Evolutionary conservation across 2,113 vertebrate genomes (phyloP), one percentile per base, ranked within the genome.

Genomic region (Marmota flaviventris): DNA sequence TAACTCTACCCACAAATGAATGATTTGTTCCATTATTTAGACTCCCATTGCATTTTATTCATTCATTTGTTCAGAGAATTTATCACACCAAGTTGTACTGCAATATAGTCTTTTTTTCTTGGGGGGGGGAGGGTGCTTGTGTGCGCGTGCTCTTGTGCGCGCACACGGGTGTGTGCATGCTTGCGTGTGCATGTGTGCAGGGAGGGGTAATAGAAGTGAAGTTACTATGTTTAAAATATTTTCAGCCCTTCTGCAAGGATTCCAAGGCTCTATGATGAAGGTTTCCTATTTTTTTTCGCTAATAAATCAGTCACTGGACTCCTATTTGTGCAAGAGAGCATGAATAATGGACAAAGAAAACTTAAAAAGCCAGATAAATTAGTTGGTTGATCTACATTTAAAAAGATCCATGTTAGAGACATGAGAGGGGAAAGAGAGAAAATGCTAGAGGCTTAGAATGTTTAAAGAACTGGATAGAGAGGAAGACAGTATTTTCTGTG

Each of bases 341-440:
- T 79, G 25, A 89, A n/a, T 83, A 89, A 86, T 48, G 48, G 48
- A 56, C 70, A 37, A 34, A 69, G 25, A 67, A 83, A 93, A 65
- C 20, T 72, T 77, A 29, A 45, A 48, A 85, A 67, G 69, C 17
- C 37, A 82, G 24, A 4, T 85, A 81, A 42, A 25, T 88, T 79
- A 79, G 37, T 76, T 85, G 79, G 61, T 73, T 90, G 75, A 78
- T 63, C 42, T 92, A 65, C 37, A 51, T 77, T 94, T 93, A 82
- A 29, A 82, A 95, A 56, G 42, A 86, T 58, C 79, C 88, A 39
- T 61, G 18, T 18, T 53, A 56, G 13, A 77, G 58, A 92, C 1
- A 69, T 58, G 8, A 58, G 56, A 58, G 56, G 56, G 22, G 24
- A 76, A 42, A 69, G 61, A 89, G 13, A 37, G 48, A 85, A 10